These are phyloP conservation scores for Parapristionchus giblindavisi DNA, from an alignment of 2,888 invertebrate genomes.

Conservation along the genomic window DNA sequence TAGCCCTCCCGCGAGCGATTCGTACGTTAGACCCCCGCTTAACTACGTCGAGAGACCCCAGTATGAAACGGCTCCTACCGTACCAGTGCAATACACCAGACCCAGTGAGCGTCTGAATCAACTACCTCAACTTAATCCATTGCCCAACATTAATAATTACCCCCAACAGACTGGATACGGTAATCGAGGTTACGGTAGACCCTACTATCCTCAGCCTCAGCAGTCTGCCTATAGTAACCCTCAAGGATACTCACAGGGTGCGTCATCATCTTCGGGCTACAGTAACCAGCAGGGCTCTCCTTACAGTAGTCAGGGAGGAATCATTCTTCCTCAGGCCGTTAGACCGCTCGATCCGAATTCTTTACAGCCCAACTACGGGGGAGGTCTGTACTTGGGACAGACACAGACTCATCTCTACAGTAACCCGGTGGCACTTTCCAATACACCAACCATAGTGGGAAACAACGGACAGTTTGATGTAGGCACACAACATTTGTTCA, in stretches of 20 bases:
- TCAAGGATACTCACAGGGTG: neutral
- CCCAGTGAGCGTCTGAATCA: neutral
- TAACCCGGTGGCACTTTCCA: neutral
- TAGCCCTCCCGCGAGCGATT: too few species aligned
- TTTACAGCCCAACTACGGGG: neutral
- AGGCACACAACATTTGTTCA: slow-evolving; percentile 8
- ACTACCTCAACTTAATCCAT: neutral
- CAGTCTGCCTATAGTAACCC: neutral
- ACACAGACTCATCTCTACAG: slow-evolving; percentile 28
- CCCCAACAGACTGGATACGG: neutral
- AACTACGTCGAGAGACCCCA: neutral
- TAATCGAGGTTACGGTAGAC: neutral
- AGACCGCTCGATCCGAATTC: slow-evolving; percentile 10
- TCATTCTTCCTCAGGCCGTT: neutral
- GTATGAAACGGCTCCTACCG: neutral
- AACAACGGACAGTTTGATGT: neutral
- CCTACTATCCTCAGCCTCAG: neutral
- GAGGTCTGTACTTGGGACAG: neutral
- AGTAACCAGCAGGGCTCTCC: neutral
- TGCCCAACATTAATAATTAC: neutral
- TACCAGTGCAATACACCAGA: neutral
- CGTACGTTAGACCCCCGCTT: neutral
- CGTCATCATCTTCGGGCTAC: neutral
- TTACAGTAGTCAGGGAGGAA: neutral
- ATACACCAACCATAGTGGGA: slow-evolving; percentile 1